These are phyloP conservation scores for Periophthalmus modestus DNA, from an alignment of 2,113 vertebrate genomes.

Conservation along the genomic window DNA sequence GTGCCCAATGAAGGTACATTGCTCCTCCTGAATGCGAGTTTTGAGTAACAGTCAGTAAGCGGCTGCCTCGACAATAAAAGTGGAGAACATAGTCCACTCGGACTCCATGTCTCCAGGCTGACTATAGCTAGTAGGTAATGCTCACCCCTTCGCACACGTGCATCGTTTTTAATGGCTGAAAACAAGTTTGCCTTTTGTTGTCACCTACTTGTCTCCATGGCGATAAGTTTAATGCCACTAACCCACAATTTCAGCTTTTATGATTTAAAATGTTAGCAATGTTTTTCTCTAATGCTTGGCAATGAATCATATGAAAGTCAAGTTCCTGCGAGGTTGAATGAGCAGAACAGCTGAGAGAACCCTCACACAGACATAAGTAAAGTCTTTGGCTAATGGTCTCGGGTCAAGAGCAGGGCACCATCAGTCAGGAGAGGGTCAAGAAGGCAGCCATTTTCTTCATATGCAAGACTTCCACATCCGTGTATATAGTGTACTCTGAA, in stretches of 20 bases:
- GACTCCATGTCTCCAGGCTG: no score
- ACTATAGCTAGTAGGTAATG: no score
- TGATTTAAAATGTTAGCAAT: background rate
- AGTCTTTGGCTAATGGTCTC: conserved; percentile 38
- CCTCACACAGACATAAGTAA: conserved; percentile 6
- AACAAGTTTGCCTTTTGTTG: no score
- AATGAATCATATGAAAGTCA: conserved; percentile 17
- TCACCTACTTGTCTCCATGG: no score
- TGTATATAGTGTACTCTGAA: background rate
- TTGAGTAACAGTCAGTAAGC: no score
- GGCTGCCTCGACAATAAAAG: no score
- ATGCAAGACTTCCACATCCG: conserved; percentile 10
- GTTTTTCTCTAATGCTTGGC: background rate
- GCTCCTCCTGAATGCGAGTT: no score
- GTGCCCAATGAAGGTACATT: no score
- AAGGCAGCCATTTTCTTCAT: conserved; percentile 8
- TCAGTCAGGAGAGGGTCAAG: conserved; percentile 39
- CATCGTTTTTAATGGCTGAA: no score
- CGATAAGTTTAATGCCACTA: no score
- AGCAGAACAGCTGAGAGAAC: conserved; percentile 66
- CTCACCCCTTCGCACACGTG: no score
- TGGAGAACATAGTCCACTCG: no score
- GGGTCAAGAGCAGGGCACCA: conserved; percentile 54
- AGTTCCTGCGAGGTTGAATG: conserved; percentile 49
- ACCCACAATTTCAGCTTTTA: background rate